These are phyloP conservation scores for Carabus problematicus DNA, from an alignment of 2,888 invertebrate species.

Conservation along the genomic window DNA sequence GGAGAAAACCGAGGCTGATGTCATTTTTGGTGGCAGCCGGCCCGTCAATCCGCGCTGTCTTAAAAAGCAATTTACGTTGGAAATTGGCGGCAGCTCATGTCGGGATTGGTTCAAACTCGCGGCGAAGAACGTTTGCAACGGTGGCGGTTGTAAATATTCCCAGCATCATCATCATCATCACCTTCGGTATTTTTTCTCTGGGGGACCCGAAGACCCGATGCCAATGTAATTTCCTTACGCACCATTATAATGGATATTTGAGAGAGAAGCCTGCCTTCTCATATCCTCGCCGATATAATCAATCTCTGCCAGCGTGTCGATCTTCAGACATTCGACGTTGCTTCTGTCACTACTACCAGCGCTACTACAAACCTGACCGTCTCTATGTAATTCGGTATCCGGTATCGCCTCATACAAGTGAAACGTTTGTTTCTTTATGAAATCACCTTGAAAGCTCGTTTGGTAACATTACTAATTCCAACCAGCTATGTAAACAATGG, in stretches of 20 bases:
- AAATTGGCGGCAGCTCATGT: constrained; percentile 41
- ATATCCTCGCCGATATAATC: constrained; percentile 39
- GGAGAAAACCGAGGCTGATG: constrained; percentile 11
- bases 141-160: constrained; percentile 40
- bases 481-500: constrained; percentile 17
- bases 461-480: constrained; percentile 14
- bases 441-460: background rate
- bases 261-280: constrained; percentile 32
- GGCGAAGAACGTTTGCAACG: background rate
- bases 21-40: constrained; percentile 29
- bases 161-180: constrained; percentile 40
- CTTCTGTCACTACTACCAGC: background rate
- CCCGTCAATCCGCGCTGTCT: constrained; percentile 41
- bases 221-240: constrained; percentile 43
- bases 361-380: background rate
- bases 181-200: constrained; percentile 40
- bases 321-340: too few relatives aligned
- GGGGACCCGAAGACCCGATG: constrained; percentile 23
- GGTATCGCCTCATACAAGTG: constrained; percentile 5
- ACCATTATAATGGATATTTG: constrained; percentile 42
- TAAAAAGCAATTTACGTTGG: constrained; percentile 43
- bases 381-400: constrained; percentile 3
- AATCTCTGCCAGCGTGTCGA: constrained; percentile 37
- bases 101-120: constrained; percentile 6
- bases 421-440: constrained; percentile 23